Base-by-base conservation (phyloP, 2,113 vertebrate genomes). In the Columba livia region DNA sequence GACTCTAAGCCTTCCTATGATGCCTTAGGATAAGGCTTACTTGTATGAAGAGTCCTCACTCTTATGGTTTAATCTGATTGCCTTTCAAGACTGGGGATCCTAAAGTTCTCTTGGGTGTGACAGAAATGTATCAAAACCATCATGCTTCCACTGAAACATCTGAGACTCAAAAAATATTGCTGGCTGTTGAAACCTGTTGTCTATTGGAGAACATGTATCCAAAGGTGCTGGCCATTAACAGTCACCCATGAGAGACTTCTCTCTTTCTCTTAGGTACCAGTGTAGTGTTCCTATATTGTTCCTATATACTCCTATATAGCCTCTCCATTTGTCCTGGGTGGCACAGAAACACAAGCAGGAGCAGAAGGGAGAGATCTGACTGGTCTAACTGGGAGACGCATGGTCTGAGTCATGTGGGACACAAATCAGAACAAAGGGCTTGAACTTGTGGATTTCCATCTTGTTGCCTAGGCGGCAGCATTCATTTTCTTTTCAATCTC, bases 381-480 rank as follows among this genome's bases (percentile, higher is more conserved):
- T 19, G 28, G 44, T 19, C 44, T 47, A 10, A 47, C 18, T 47
- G 44, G 5, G 38, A 5, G 44, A 61, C 10, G 32, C 12, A 1
- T 2, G 23, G 17, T 7, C 23, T 32, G 25, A 72, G 38, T 15
- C 23, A 34, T 15, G 7, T 0, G 6, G 34, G 54, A 53, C 10
- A 15, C 11, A 6, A 12, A 10, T 5, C 13, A 14, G 50, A 10
- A 61, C 0, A 5, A 19, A 38, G n/a, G 31, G 16, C 44, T 38
- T 53, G 31, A 64, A 64, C 15, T 34, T 64, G 61, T 5, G 9
- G 42, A 5, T 85, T 82, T 75, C 36, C 58, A 38, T 8, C 24
- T 75, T 53, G 53, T 21, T 82, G 93, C 34, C 90, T 95, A 95
- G 96, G 95, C 4, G 90, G 95, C 96, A 94, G 92, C 66, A 85